These are phyloP conservation scores for Neomonachus schauinslandi DNA, from an alignment of 2,113 vertebrate genomes.

Conservation along the genomic window DNA sequence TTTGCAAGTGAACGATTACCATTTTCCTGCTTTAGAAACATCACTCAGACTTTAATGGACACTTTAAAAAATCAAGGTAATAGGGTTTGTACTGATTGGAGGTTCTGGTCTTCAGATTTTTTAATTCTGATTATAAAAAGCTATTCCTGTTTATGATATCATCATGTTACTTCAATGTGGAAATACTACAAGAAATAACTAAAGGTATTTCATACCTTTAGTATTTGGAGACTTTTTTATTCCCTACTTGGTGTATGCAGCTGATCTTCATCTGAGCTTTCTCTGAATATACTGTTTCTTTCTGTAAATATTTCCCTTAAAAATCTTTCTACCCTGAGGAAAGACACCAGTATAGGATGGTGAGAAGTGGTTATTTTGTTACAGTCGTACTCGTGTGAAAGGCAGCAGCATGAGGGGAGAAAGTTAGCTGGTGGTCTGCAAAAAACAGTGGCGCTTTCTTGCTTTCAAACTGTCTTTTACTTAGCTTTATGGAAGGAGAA, in stretches of 20 bases:
- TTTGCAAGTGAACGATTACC: constrained; percentile 91
- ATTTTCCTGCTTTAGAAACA: constrained; percentile 90
- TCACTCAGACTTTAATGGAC: constrained; percentile 90
- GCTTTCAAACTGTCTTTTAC: not conserved
- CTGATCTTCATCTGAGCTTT: not conserved
- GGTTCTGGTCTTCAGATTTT: not conserved
- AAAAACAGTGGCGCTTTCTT: not conserved
- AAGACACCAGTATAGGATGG: not conserved
- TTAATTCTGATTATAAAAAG: not conserved
- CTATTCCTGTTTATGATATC: not conserved
- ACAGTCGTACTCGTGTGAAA: not conserved
- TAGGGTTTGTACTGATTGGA: constrained; percentile 29
- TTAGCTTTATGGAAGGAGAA: not conserved
- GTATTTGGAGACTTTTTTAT: not conserved
- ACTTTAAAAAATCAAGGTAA: constrained; percentile 93
- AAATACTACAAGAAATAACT: not conserved
- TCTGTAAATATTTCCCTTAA: not conserved
- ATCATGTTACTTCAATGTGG: not conserved
- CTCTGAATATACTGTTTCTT: not conserved
- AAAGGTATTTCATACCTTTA: not conserved
- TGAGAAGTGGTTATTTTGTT: not conserved
- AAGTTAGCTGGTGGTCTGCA: not conserved
- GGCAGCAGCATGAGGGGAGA: not conserved
- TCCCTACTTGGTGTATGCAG: not conserved
- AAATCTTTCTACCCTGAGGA: not conserved